Conservation (phyloP, 2,888 invertebrate species). For the Cataglyphis altisquamis region DNA sequence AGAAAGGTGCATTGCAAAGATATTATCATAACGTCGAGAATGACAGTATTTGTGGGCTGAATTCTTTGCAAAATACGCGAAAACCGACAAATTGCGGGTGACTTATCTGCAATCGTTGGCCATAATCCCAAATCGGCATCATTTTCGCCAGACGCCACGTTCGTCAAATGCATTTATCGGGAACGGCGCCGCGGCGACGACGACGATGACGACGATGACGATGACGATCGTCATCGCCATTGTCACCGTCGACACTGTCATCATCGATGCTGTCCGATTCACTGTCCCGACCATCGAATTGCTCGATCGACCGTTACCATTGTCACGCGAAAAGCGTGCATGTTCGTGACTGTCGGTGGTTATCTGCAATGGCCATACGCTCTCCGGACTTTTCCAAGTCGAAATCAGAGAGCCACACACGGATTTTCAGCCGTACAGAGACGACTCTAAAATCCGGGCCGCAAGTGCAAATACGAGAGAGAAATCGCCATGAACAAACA, state of each 20-base stretch:
- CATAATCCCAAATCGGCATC: slow-evolving; percentile 58
- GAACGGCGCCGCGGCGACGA: slow-evolving; percentile 63
- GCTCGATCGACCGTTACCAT: slow-evolving; percentile 57
- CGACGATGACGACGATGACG: slow-evolving; percentile 21
- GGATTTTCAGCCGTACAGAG: slow-evolving; percentile 22
- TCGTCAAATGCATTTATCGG: slow-evolving; percentile 57
- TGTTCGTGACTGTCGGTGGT: slow-evolving; percentile 29
- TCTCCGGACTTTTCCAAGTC: slow-evolving; percentile 41
- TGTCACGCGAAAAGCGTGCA: slow-evolving; percentile 13
- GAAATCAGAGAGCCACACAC: slow-evolving; percentile 29
- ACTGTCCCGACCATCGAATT: slow-evolving; percentile 23
- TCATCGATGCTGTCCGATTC: slow-evolving; percentile 55
- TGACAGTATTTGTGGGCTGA: not conserved
- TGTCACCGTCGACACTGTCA: slow-evolving; percentile 64
- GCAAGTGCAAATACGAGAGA: slow-evolving; percentile 51
- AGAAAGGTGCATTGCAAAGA: not conserved
- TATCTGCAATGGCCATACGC: slow-evolving; percentile 41
- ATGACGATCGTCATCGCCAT: slow-evolving; percentile 65
- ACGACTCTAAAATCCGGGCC: slow-evolving; percentile 27
- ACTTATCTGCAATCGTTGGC: slow-evolving; percentile 52
- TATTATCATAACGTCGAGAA: not conserved
- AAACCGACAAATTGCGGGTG: slow-evolving; percentile 40
- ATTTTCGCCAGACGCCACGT: slow-evolving; percentile 57
- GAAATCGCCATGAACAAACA: slow-evolving; percentile 39
- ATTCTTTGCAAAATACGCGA: not conserved